Evolutionary conservation across 2,113 vertebrate species (phyloP).

Genomic region (Nothoprocta pentlandii): DNA sequence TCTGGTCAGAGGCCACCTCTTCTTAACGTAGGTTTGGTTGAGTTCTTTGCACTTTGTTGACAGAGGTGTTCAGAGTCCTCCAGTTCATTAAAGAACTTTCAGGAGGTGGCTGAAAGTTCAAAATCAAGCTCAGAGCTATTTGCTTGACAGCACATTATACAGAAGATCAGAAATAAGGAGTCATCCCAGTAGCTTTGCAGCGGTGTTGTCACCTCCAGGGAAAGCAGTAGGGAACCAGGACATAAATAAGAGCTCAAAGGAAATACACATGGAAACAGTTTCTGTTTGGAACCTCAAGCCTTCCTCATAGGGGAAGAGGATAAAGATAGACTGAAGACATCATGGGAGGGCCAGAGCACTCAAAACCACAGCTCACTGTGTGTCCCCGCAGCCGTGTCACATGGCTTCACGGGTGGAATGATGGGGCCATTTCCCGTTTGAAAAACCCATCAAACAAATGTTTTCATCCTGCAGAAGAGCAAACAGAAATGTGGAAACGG

Average conservation of each 20-base stretch:
- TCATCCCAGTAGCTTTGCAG: not conserved
- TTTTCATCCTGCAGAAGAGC: conserved; percentile 33
- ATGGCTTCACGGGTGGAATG: not conserved
- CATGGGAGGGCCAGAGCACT: not conserved
- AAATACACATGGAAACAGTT: not conserved
- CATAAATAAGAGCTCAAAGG: not conserved
- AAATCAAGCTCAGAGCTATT: not conserved
- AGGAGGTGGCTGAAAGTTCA: not conserved
- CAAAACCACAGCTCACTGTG: not conserved
- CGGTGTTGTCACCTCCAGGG: not conserved
- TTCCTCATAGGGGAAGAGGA: not conserved
- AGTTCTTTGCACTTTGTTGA: not conserved
- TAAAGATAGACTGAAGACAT: not conserved
- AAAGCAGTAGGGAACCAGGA: not conserved
- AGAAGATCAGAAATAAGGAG: not conserved
- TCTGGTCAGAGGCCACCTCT: not conserved
- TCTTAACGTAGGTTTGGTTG: not conserved
- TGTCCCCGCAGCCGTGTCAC: not conserved
- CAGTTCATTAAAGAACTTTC: not conserved
- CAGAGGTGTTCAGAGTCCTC: not conserved
- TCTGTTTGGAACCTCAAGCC: not conserved
- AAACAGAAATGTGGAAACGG: conserved; percentile 38
- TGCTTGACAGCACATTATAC: not conserved
- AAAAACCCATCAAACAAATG: conserved; percentile 2
- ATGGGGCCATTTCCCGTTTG: not conserved